Percentiles rank a stretch among this genome's conserved stretches.
These are phyloP conservation scores for Bubo blakistoni DNA, from an alignment of 2,113 vertebrate species.

Conservation along the genomic window DNA sequence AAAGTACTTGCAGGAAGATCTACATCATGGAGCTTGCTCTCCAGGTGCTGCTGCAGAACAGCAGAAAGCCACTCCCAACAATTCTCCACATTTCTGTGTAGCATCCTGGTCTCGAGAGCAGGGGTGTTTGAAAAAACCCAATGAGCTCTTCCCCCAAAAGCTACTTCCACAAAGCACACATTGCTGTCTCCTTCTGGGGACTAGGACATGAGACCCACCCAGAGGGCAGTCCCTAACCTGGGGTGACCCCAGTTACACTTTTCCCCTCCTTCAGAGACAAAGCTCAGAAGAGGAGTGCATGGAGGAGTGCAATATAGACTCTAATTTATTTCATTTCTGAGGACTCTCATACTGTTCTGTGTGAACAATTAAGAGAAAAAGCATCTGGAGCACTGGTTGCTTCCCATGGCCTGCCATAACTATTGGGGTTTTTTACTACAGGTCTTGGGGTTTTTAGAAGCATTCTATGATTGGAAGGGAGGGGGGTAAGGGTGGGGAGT, in stretches of 20 bases:
- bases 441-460: not conserved
- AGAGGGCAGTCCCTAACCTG: not conserved
- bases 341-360: not conserved
- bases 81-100: not conserved
- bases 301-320: not conserved
- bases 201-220: not conserved
- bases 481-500: not conserved
- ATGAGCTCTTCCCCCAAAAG: not conserved
- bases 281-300: not conserved
- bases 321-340: not conserved
- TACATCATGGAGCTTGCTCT: not conserved
- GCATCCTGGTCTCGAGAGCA: not conserved
- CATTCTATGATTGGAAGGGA: not conserved
- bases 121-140: not conserved
- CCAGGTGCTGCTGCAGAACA: not conserved
- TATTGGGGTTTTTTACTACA: not conserved
- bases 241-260: not conserved
- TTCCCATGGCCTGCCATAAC: not conserved
- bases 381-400: not conserved
- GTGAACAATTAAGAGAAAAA: not conserved
- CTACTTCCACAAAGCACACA: not conserved
- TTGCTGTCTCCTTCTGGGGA: not conserved
- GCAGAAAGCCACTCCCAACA: not conserved
- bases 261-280: not conserved
- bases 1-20: not conserved